phyloP scores from a whole-genome alignment of 2,113 vertebrate genomes.

The Sander lucioperca region DNA sequence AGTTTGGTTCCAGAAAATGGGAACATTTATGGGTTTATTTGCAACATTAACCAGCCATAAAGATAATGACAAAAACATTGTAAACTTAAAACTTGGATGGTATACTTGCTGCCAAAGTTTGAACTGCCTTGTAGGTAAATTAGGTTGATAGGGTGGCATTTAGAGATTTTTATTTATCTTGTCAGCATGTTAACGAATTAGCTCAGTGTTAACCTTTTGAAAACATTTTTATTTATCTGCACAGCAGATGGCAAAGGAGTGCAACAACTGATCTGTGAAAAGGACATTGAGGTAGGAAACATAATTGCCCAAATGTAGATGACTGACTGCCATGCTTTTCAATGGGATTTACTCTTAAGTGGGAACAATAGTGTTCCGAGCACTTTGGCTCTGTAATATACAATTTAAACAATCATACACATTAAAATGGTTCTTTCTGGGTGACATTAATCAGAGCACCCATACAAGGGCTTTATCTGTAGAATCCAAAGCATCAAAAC shows the following conservation, averaged over 20 bases:
- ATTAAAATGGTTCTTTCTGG: slow-evolving; percentile 6
- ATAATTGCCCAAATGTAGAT: neutral
- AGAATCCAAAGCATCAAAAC: neutral
- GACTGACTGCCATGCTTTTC: neutral
- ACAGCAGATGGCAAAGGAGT: neutral
- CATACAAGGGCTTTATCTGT: neutral
- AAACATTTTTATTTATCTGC: neutral
- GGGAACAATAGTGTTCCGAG: neutral
- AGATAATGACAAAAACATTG: too few relatives aligned
- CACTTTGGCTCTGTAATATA: neutral
- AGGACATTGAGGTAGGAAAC: neutral
- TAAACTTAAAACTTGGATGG: too few relatives aligned
- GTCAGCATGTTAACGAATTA: neutral
- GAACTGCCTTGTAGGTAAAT: too few relatives aligned
- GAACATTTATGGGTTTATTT: too few relatives aligned
- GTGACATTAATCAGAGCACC: slow-evolving; percentile 14
- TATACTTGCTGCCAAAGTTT: too few relatives aligned
- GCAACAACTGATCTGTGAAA: neutral
- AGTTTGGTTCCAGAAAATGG: too few relatives aligned
- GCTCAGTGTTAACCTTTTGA: neutral
- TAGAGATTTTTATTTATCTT: too few relatives aligned
- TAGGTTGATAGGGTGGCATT: too few relatives aligned
- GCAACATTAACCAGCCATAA: too few relatives aligned
- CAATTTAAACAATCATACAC: slow-evolving; percentile 5
- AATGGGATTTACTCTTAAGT: neutral